These are phyloP conservation scores for Eulemur rubriventer DNA, from an alignment of 2,797 vertebrate genomes.

Conservation along the genomic window DNA sequence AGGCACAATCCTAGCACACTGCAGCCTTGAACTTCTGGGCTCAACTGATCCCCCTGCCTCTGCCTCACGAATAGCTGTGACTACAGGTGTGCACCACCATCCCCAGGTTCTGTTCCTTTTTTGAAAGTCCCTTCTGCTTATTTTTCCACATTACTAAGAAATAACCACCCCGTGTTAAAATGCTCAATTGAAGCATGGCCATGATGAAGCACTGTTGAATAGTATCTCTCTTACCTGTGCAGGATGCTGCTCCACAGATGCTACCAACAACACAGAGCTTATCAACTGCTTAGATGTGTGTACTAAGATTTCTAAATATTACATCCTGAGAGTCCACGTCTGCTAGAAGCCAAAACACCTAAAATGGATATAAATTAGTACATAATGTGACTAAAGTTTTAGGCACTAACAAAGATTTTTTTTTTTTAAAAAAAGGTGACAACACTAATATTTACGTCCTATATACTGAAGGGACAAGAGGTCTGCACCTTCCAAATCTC, in stretches of 20 bases:
- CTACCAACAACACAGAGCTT: neutral
- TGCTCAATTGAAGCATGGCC: neutral
- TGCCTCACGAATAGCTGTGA: neutral
- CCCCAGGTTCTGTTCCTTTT: neutral
- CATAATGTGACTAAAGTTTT: neutral
- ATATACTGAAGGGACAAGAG: neutral
- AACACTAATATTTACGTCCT: neutral
- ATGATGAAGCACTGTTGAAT: neutral
- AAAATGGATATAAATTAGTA: neutral
- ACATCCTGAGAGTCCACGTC: neutral
- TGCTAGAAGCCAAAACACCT: constrained; percentile 44
- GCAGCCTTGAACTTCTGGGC: neutral
- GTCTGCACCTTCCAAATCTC: neutral
- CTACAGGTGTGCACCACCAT: too few relatives aligned
- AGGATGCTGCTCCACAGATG: neutral
- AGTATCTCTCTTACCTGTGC: neutral
- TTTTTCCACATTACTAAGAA: neutral
- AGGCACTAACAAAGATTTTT: neutral
- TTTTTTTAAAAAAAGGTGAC: neutral
- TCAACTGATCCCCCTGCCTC: neutral
- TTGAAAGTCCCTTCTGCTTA: neutral
- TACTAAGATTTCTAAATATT: constrained; percentile 16
- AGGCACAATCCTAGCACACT: too few relatives aligned
- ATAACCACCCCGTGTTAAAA: neutral
- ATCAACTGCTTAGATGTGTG: neutral